Percentiles rank a stretch among this genome's conserved stretches.
Conservation (phyloP, 2,113 vertebrate species). For the Paratilapia polleni region DNA sequence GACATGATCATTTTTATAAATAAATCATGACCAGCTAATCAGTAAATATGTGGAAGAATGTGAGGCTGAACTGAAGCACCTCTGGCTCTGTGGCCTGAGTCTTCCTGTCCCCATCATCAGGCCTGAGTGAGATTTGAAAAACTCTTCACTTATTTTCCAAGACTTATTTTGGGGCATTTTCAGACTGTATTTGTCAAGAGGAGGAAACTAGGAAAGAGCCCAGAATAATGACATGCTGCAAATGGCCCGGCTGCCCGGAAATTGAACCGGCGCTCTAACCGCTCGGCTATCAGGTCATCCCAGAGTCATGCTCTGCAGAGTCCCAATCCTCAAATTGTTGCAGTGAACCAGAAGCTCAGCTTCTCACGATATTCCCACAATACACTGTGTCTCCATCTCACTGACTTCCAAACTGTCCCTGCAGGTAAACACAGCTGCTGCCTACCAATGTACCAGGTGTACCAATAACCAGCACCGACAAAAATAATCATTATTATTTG, state of each 20-base stretch:
- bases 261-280: not conserved
- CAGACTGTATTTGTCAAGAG: not conserved
- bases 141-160: too few relatives aligned
- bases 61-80: not conserved
- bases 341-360: not conserved
- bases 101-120: not conserved
- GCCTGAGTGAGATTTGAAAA: too few relatives aligned
- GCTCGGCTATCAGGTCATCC: not conserved
- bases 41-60: not conserved
- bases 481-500: not conserved
- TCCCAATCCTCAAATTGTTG: not conserved
- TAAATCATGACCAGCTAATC: not conserved
- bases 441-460: not conserved
- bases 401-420: not conserved
- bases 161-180: not conserved
- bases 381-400: not conserved
- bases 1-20: not conserved
- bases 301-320: not conserved
- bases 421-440: conserved; percentile 13
- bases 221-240: not conserved
- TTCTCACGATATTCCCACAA: not conserved
- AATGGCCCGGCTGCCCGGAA: too few relatives aligned
- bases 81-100: not conserved
- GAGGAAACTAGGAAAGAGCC: not conserved
- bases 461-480: not conserved